Percentiles rank a stretch among this genome's conserved stretches.
Conservation (phyloP, 2,113 vertebrate species). For the Smithornis capensis region DNA sequence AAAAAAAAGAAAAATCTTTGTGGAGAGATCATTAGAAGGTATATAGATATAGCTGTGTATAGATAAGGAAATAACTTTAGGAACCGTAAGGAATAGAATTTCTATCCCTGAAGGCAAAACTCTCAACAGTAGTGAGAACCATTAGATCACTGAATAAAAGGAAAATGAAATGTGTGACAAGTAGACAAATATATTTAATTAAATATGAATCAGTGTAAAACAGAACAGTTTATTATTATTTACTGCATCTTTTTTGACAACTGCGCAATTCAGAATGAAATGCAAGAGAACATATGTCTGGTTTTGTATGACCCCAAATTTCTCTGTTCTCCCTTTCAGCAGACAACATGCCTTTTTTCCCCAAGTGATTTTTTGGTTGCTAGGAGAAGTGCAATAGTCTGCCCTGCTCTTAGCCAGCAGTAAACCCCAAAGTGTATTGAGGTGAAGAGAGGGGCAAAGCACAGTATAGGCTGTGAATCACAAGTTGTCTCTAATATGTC, state of each 20-base stretch:
- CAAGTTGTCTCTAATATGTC: conserved; percentile 73
- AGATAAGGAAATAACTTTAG: not conserved
- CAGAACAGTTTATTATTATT: conserved; percentile 62
- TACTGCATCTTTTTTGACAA: conserved; percentile 67
- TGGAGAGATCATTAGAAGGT: not conserved
- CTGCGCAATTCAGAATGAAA: conserved; percentile 61
- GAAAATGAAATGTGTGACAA: conserved; percentile 20
- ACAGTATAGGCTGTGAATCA: conserved; percentile 82
- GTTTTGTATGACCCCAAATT: conserved; percentile 71
- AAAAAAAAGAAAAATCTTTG: not conserved
- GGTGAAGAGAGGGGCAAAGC: conserved; percentile 68
- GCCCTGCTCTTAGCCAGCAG: conserved; percentile 65
- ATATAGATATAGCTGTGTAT: not conserved
- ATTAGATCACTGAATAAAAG: conserved; percentile 7
- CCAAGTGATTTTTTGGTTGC: conserved; percentile 71
- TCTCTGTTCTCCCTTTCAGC: conserved; percentile 64
- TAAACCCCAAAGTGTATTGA: conserved; percentile 82
- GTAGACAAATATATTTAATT: conserved; percentile 50
- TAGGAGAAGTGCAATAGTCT: conserved; percentile 75
- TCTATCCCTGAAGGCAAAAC: not conserved
- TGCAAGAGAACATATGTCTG: conserved; percentile 74
- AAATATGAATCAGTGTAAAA: conserved; percentile 55
- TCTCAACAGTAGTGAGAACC: not conserved
- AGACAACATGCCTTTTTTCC: conserved; percentile 64
- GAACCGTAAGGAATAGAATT: not conserved